phyloP scores from a whole-genome alignment of 2,888 invertebrate genomes.

The Hermaeophaga mercurialis region DNA sequence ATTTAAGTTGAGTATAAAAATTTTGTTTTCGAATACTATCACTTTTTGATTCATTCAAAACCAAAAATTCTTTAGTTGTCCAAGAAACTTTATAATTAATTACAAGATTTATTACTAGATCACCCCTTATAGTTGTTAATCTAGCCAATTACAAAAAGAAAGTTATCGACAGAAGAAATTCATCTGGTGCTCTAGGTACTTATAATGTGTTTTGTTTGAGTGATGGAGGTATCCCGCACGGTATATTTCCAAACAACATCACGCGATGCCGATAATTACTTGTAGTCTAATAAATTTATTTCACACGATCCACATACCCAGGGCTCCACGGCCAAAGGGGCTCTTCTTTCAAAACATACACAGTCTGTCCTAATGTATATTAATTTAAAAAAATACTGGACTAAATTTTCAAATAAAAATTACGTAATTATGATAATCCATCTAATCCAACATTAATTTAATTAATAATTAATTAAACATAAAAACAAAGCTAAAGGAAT shows the following conservation, averaged over 20 bases:
- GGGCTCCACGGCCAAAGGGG: constrained; percentile 23
- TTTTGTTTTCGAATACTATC: too few species aligned
- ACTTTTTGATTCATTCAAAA: too few species aligned
- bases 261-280: constrained; percentile 51
- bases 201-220: constrained; percentile 23
- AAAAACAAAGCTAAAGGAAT: too few species aligned
- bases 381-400: too few species aligned
- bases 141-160: constrained; percentile 15
- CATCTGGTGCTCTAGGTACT: background rate
- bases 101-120: background rate
- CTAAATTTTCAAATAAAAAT: too few species aligned
- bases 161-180: constrained; percentile 4
- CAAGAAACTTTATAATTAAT: too few species aligned
- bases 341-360: background rate
- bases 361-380: background rate
- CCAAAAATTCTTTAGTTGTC: too few species aligned
- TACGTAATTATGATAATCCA: too few species aligned
- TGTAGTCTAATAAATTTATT: constrained; percentile 52
- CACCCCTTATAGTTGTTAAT: constrained; percentile 5
- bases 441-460: too few species aligned
- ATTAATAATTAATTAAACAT: too few species aligned
- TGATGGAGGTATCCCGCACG: constrained; percentile 29
- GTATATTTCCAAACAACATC: constrained; percentile 41
- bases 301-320: constrained; percentile 52
- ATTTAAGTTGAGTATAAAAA: too few species aligned